phyloP scores from a whole-genome alignment of 2,113 vertebrate species.

The Pionites leucogaster region DNA sequence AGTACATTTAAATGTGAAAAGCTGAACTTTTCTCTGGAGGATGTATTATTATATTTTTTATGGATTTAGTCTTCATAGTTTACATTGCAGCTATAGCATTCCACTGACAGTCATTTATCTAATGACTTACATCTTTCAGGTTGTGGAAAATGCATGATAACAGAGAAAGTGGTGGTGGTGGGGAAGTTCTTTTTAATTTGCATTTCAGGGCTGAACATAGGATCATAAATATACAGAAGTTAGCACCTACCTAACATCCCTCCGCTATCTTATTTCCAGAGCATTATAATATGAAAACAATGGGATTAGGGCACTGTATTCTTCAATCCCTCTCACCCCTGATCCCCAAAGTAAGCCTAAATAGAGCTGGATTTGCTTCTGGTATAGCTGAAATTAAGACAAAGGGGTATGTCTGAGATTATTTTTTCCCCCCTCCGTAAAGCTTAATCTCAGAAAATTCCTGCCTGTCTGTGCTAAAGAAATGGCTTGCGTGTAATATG shows the following conservation, averaged over 20 bases:
- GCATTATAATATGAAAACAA: background rate
- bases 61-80: constrained; percentile 66
- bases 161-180: background rate
- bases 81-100: constrained; percentile 55
- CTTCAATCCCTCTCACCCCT: background rate
- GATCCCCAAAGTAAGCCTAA: background rate
- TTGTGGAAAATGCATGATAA: constrained; percentile 1
- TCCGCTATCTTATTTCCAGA: background rate
- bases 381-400: background rate
- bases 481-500: background rate
- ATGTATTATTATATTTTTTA: constrained; percentile 35
- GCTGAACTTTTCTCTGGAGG: constrained; percentile 56
- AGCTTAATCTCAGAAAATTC: background rate
- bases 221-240: constrained; percentile 43
- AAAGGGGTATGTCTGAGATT: background rate
- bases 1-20: constrained; percentile 74
- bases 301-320: background rate
- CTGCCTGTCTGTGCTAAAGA: background rate
- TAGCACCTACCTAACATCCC: background rate
- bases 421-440: background rate
- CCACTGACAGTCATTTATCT: constrained; percentile 51
- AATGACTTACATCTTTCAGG: constrained; percentile 56
- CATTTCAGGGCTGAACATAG: constrained; percentile 42
- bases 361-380: background rate
- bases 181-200: constrained; percentile 42